A percentile compares a stretch with the other conserved stretches of the same genome.
phyloP scores from a whole-genome alignment of 2,113 vertebrate genomes.

The Gallinago paraguaiae region DNA sequence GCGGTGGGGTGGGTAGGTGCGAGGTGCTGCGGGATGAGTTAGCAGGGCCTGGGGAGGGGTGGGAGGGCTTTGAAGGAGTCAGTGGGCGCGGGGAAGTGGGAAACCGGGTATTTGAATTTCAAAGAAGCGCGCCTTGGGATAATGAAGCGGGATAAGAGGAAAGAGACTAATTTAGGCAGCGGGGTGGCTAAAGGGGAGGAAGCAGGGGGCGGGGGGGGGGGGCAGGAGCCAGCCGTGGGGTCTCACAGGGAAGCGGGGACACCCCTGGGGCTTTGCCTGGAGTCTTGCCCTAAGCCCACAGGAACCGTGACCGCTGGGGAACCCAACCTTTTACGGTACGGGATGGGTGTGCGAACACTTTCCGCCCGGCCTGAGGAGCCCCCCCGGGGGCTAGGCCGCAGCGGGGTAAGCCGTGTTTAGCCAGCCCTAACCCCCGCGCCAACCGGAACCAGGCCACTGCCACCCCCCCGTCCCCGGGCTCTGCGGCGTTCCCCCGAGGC shows the following conservation, averaged over 20 bases:
- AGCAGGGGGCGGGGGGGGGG: too few species aligned
- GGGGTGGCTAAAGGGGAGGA: neutral
- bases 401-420: neutral
- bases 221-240: neutral
- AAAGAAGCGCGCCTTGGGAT: neutral
- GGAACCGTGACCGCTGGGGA: neutral
- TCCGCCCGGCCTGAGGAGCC: rapidly evolving
- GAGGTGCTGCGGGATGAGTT: neutral
- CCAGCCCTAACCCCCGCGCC: neutral
- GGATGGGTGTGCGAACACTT: rapidly evolving
- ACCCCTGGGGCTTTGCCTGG: neutral
- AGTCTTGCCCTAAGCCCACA: neutral
- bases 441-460: too few species aligned
- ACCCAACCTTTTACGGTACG: neutral
- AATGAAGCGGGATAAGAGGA: neutral
- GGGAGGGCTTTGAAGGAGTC: neutral
- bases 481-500: neutral
- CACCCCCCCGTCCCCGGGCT: neutral
- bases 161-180: neutral
- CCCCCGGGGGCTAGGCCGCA: neutral
- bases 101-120: neutral
- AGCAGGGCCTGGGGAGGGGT: neutral
- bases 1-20: neutral
- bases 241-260: neutral
- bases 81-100: neutral